Conservation (phyloP, 2,113 vertebrate genomes). For the Notarius lentiginosus region DNA sequence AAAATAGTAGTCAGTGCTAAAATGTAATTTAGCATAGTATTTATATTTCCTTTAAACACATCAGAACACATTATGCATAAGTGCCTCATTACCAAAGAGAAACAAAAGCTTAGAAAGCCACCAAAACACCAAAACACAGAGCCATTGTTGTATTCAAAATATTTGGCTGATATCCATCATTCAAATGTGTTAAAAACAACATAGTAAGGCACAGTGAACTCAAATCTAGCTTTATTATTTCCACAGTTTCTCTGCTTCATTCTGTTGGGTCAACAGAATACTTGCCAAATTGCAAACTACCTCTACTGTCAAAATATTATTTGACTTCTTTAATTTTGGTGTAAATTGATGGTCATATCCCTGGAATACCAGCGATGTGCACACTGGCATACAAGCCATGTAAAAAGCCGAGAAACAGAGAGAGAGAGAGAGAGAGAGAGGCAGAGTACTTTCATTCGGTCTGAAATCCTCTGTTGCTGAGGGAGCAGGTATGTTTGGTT, state of each 20-base stretch:
- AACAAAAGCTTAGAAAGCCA: neutral
- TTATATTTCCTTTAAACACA: neutral
- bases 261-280: neutral
- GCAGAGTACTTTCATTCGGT: constrained; percentile 65
- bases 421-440: neutral
- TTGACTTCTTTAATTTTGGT: constrained; percentile 8
- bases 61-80: neutral
- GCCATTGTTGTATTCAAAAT: neutral
- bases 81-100: neutral
- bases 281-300: neutral
- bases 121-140: neutral
- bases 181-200: neutral
- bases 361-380: neutral
- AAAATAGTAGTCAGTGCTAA: neutral
- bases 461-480: constrained; percentile 69
- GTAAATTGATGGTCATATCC: neutral
- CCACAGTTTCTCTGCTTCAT: neutral
- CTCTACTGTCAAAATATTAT: constrained; percentile 15
- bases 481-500: constrained; percentile 62
- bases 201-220: neutral
- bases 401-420: neutral
- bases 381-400: neutral
- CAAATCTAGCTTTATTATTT: neutral
- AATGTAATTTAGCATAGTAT: neutral
- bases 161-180: constrained; percentile 16